Evolutionary conservation across 2,797 vertebrate genomes (phyloP).

Genomic region (Fratercula arctica): DNA sequence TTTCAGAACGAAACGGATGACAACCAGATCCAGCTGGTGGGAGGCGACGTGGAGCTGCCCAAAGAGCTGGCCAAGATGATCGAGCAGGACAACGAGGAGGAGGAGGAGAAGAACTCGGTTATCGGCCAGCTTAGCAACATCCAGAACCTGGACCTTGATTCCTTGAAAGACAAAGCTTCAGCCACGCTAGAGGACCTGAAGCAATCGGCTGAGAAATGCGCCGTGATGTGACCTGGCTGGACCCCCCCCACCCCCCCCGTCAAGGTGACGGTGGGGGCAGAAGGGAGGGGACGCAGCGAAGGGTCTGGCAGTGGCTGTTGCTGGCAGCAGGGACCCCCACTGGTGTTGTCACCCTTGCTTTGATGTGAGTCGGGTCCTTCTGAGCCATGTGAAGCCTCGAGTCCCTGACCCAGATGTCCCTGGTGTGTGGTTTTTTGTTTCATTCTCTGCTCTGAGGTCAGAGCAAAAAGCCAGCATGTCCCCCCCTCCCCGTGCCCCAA

Average conservation of each 20-base stretch:
- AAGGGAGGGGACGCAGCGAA: neutral
- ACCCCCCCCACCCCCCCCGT: neutral
- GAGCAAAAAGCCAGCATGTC: neutral
- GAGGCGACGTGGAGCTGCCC: conserved; percentile 90
- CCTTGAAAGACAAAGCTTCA: conserved; percentile 95
- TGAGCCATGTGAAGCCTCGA: neutral
- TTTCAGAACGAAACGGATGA: conserved; percentile 90
- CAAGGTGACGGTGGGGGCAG: neutral
- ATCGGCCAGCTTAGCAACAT: conserved; percentile 93
- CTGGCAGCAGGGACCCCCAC: neutral
- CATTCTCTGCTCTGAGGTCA: neutral
- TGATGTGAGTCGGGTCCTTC: neutral
- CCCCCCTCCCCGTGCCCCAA: neutral
- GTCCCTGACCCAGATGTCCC: neutral
- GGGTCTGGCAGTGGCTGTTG: neutral
- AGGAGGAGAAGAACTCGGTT: conserved; percentile 89
- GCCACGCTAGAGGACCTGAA: conserved; percentile 94
- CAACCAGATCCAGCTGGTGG: conserved; percentile 93
- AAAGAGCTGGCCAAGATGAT: conserved; percentile 98
- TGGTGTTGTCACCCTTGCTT: neutral
- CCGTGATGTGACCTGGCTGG: conserved; percentile 85
- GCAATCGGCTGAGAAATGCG: conserved; percentile 94
- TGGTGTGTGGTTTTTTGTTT: neutral
- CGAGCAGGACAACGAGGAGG: conserved; percentile 93
- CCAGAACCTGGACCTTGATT: conserved; percentile 92